Evolutionary conservation across 2,888 invertebrate genomes (phyloP).

Genomic region (Philereme vetulata): DNA sequence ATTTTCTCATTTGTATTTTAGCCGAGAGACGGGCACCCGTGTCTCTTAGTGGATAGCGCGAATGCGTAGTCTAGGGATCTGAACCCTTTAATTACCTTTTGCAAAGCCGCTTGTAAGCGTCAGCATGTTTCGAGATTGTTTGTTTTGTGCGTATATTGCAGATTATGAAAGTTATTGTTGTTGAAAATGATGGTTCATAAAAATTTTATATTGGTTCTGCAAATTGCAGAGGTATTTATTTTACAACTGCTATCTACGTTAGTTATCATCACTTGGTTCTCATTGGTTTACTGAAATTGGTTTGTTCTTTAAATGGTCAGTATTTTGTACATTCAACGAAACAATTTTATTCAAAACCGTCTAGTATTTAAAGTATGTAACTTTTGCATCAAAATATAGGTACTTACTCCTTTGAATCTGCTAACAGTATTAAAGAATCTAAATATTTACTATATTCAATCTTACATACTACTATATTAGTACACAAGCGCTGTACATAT

Average conservation of each 20-base stretch:
- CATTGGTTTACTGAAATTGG: too few relatives aligned
- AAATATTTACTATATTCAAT: too few relatives aligned
- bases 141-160: constrained; percentile 38
- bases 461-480: not conserved
- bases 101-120: constrained; percentile 47
- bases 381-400: too few relatives aligned
- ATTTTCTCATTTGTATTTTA: constrained; percentile 40
- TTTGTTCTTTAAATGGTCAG: too few relatives aligned
- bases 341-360: too few relatives aligned
- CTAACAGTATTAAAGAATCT: too few relatives aligned
- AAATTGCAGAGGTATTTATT: too few relatives aligned
- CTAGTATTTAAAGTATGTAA: too few relatives aligned
- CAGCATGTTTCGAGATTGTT: constrained; percentile 43
- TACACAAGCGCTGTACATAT: not conserved
- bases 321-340: too few relatives aligned
- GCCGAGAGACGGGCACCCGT: constrained; percentile 50
- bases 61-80: constrained; percentile 61
- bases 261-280: too few relatives aligned
- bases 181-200: not conserved
- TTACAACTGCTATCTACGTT: too few relatives aligned
- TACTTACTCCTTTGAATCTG: too few relatives aligned
- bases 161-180: constrained; percentile 6
- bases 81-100: constrained; percentile 45
- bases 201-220: not conserved
- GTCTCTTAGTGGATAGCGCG: constrained; percentile 59